Percentiles rank a stretch among this genome's conserved stretches.
These are phyloP conservation scores for Anguilla pacifica DNA, from an alignment of 2,797 vertebrate genomes.

Conservation along the genomic window DNA sequence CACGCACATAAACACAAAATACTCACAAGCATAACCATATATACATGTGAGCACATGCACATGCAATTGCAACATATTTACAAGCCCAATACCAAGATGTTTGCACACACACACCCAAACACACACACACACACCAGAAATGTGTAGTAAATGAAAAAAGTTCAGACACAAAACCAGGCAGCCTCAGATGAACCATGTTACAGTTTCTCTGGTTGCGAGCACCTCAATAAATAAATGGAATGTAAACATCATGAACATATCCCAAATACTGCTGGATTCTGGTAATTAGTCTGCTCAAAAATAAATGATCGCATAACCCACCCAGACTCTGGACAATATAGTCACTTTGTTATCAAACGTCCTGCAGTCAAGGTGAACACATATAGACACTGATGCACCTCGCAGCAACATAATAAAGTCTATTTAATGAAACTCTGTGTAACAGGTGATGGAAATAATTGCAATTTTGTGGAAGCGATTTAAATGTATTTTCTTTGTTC, in stretches of 20 bases:
- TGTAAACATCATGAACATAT: not conserved
- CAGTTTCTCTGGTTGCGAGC: not conserved
- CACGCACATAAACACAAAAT: not conserved
- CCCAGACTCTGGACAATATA: not conserved
- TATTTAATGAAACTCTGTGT: not conserved
- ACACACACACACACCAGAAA: not conserved
- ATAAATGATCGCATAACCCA: not conserved
- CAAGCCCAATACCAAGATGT: not conserved
- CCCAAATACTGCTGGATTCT: not conserved
- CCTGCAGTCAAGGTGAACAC: not conserved
- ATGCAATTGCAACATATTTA: not conserved
- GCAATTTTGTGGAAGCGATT: not conserved
- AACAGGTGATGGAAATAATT: too few species aligned
- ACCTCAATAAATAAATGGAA: not conserved
- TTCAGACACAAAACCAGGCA: not conserved
- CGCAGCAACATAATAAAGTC: not conserved
- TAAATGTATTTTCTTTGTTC: not conserved
- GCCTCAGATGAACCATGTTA: not conserved
- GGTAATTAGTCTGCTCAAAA: not conserved
- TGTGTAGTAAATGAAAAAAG: not conserved
- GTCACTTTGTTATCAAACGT: not conserved
- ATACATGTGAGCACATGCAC: not conserved
- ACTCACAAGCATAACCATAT: not conserved
- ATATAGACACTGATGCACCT: not conserved
- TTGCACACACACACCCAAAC: constrained; percentile 6